Percentiles rank a stretch among this genome's conserved stretches.
Conservation (phyloP, 2,888 invertebrate genomes). For the Steinernema hermaphroditum region DNA sequence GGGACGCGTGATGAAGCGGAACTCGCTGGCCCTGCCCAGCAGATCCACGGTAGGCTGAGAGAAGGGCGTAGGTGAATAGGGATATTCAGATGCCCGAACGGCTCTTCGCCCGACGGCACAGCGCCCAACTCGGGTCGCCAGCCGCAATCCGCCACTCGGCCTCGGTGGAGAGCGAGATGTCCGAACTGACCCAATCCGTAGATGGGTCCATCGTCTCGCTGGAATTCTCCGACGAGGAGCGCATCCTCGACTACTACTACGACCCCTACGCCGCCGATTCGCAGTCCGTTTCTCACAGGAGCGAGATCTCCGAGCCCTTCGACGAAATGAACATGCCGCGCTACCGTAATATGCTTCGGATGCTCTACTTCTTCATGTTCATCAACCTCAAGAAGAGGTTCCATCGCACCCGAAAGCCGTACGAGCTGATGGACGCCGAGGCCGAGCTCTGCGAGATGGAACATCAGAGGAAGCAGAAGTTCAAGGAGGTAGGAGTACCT, state of each 20-base stretch:
- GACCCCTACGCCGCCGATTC: slow-evolving; percentile 37
- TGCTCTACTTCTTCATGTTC: slow-evolving; percentile 56
- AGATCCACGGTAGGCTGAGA: background rate
- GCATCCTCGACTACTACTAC: slow-evolving; percentile 39
- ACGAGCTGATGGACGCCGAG: slow-evolving; percentile 54
- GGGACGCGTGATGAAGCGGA: slow-evolving; percentile 3
- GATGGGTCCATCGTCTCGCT: slow-evolving; percentile 34
- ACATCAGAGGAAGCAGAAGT: slow-evolving; percentile 48
- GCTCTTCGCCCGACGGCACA: slow-evolving; percentile 9
- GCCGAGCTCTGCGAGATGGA: slow-evolving; percentile 56
- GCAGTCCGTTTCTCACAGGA: slow-evolving; percentile 1
- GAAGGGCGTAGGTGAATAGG: too few species aligned
- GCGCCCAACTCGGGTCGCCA: background rate
- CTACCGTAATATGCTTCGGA: slow-evolving; percentile 54
- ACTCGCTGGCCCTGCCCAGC: slow-evolving; percentile 11
- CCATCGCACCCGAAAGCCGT: slow-evolving; percentile 51
- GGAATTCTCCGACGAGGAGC: slow-evolving; percentile 40
- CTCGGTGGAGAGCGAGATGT: slow-evolving; percentile 18
- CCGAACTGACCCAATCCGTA: slow-evolving; percentile 19
- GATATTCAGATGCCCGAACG: background rate
- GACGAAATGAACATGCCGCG: slow-evolving; percentile 38
- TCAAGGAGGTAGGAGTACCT: slow-evolving; percentile 44
- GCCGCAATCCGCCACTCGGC: background rate
- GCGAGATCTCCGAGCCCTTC: slow-evolving; percentile 23
- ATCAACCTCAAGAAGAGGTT: slow-evolving; percentile 44